Evolutionary conservation across 1,140 invertebrate species (phyloP), one percentile per base, ranked within the genome.

Genomic region (Neuroterus valhalla): DNA sequence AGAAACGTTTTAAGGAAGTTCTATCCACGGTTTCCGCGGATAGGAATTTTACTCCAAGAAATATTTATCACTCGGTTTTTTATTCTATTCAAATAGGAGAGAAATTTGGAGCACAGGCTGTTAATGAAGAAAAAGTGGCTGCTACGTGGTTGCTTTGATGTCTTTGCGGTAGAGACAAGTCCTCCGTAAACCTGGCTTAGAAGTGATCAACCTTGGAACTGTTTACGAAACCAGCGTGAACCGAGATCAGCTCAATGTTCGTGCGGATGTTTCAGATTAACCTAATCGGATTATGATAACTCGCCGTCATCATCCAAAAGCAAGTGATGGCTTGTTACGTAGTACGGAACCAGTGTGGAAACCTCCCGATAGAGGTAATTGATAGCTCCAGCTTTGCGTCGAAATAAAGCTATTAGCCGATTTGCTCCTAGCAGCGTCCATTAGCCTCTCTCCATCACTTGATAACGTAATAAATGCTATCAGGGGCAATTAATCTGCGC

Each of bases 201-300:
- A 31, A 31, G 55, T 31, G 55, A 62, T 62, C 55, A 62, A 62
- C 55, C 55, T 62, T 62, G 55, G 31, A 62, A 62, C 55, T 62
- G 55, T 62, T 62, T 5, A 38, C 31, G 31, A 38, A 38, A 10
- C 5, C 31, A 5, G 10, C 44, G 62, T 67, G 66, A 77, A 81
- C 76, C 74, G 69, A 81, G 81, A 83, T 82, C 80, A 78, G 82
- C 82, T 85, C 82, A 79, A 62, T 68, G 71, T 75, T 79, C 74
- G 66, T 74, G 74, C 50, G 72, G 81, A 80, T 85, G 81, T 80
- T 79, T 70, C 70, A 81, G 80, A 85, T 80, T 81, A 85, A 78
- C 79, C 77, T 79, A 84, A 87, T 83, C 84, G 81, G 84, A 86
- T 87, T 86, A 87, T 84, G 78, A 84, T 86, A 86, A 82, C 85